A percentile compares a stretch with the other conserved stretches of the same genome.
These are phyloP conservation scores for Coilia nasus DNA, from an alignment of 2,797 vertebrate species.

Conservation along the genomic window DNA sequence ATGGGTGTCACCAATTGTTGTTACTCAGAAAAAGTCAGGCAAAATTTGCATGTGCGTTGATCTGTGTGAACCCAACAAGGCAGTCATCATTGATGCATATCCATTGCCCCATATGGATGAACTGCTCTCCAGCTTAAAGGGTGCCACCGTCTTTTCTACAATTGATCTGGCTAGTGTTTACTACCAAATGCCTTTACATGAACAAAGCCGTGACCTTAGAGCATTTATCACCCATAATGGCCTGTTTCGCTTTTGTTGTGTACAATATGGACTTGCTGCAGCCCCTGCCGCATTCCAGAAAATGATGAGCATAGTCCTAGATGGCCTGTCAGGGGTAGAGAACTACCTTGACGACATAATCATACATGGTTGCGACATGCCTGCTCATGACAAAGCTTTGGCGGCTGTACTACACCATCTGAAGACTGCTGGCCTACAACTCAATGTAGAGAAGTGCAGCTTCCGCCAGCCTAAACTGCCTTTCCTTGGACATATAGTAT, in stretches of 20 bases:
- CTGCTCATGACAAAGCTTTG: too few species aligned
- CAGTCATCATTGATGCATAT: slow-evolving; percentile 35
- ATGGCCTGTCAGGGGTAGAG: neutral
- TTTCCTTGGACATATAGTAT: neutral
- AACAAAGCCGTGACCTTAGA: too few species aligned
- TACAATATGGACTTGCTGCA: too few species aligned
- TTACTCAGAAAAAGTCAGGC: slow-evolving; percentile 34
- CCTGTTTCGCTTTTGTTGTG: slow-evolving; percentile 24
- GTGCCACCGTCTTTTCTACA: slow-evolving; percentile 27
- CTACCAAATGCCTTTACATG: slow-evolving; percentile 23
- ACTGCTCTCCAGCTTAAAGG: slow-evolving; percentile 31
- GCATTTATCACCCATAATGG: too few species aligned
- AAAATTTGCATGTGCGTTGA: slow-evolving; percentile 34
- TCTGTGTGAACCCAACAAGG: slow-evolving; percentile 37
- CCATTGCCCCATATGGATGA: slow-evolving; percentile 35
- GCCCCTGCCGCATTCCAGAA: too few species aligned
- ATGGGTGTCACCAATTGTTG: slow-evolving; percentile 38
- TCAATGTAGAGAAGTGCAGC: neutral
- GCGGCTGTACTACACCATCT: neutral
- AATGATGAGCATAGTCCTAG: too few species aligned
- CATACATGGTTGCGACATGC: neutral
- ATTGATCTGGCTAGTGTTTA: slow-evolving; percentile 32
- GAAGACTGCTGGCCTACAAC: neutral
- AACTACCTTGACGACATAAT: neutral
- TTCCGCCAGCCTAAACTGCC: neutral